Evolutionary conservation across 2,797 vertebrate genomes (phyloP).

Genomic region (Notolepis coatsorum): DNA sequence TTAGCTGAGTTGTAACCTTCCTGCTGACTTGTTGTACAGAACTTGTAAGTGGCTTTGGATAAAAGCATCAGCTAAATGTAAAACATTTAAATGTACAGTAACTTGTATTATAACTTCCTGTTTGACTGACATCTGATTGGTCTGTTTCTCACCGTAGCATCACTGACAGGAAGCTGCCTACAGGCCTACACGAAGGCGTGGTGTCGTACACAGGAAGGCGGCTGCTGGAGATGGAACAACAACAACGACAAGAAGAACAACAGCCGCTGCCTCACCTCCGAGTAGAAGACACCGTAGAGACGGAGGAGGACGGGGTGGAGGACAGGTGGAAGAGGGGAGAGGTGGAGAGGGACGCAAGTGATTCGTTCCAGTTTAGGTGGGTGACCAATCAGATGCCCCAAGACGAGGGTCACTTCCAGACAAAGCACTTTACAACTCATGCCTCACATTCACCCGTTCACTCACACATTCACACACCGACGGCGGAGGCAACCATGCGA

Average conservation of each 20-base stretch:
- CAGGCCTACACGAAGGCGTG: constrained; percentile 61
- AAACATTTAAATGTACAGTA: no score
- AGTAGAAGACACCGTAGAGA: no score
- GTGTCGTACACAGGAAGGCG: constrained; percentile 74
- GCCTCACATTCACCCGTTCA: no score
- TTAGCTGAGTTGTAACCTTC: no score
- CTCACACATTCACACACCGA: no score
- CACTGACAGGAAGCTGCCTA: constrained; percentile 78
- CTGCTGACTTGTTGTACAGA: no score
- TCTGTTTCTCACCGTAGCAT: constrained; percentile 75
- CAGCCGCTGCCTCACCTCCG: background rate
- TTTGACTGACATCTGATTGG: background rate
- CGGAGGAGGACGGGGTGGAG: constrained; percentile 56
- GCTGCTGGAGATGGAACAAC: constrained; percentile 81
- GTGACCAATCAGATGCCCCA: no score
- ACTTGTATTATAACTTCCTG: background rate
- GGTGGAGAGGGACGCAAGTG: constrained; percentile 52
- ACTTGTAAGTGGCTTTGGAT: no score
- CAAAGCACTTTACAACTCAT: no score
- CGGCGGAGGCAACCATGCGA: no score
- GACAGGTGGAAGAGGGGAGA: constrained; percentile 48
- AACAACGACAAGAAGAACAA: constrained; percentile 5
- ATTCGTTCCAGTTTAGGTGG: constrained; percentile 77
- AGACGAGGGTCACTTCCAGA: no score
- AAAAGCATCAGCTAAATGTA: no score